Evolutionary conservation across 2,888 invertebrate genomes (phyloP).

Genomic region (Terebella lapidaria): DNA sequence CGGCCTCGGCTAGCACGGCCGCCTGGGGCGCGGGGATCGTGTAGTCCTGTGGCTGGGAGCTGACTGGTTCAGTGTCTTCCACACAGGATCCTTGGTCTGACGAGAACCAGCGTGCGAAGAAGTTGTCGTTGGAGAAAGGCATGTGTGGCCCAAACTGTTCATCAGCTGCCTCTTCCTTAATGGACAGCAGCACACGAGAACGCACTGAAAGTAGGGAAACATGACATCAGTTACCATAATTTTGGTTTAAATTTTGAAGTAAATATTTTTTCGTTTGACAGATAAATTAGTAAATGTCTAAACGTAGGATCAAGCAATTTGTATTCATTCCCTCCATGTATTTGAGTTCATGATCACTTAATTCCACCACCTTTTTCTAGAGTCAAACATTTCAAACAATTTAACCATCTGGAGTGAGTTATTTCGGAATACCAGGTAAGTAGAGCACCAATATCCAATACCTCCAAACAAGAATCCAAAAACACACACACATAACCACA

Average conservation of each 20-base stretch:
- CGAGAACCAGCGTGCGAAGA: slow-evolving; percentile 3
- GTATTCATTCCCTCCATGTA: too few relatives aligned
- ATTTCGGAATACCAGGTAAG: too few relatives aligned
- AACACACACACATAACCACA: not conserved
- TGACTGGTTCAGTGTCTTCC: not conserved
- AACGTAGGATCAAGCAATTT: not conserved
- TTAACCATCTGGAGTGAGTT: too few relatives aligned
- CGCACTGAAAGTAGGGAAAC: slow-evolving; percentile 5
- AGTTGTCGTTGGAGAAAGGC: slow-evolving; percentile 6
- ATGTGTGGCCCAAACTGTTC: not conserved
- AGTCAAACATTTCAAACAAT: too few relatives aligned
- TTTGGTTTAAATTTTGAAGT: too few relatives aligned
- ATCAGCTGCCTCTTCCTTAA: slow-evolving; percentile 2
- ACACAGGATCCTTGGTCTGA: not conserved
- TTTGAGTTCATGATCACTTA: too few relatives aligned
- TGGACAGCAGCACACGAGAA: slow-evolving; percentile 7
- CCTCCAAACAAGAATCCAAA: too few relatives aligned
- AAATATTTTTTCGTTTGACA: too few relatives aligned
- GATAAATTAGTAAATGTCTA: not conserved
- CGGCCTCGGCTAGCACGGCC: not conserved
- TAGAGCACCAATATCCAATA: too few relatives aligned
- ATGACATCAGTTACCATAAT: too few relatives aligned
- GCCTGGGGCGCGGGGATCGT: not conserved
- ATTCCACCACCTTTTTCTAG: too few relatives aligned
- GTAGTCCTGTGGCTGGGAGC: not conserved